Evolutionary conservation across 2,797 vertebrate species (phyloP).

Genomic region (Silurus aristotelis): DNA sequence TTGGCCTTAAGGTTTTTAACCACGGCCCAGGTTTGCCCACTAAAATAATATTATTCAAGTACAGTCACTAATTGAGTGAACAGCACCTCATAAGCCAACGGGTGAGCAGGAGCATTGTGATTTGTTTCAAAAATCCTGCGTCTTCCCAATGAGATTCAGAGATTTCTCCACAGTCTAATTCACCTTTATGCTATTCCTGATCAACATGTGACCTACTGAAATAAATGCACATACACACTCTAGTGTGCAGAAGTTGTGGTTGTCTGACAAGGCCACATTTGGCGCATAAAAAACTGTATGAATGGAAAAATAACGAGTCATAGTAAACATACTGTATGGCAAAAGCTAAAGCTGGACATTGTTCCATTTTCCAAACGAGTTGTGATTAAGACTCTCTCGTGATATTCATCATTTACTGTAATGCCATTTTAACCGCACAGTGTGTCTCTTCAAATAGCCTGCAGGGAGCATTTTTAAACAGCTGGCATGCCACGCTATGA

Average conservation of each 20-base stretch:
- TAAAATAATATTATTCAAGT: conserved; percentile 8
- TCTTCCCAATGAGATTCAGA: neutral
- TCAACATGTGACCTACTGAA: conserved; percentile 39
- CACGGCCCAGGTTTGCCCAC: neutral
- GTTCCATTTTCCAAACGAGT: conserved; percentile 38
- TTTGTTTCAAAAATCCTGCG: neutral
- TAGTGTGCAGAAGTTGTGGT: conserved; percentile 35
- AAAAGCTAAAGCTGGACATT: conserved; percentile 27
- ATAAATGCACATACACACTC: conserved; percentile 46
- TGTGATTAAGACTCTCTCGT: conserved; percentile 43
- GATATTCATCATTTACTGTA: conserved; percentile 43
- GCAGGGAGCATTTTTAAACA: conserved; percentile 37
- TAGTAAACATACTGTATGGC: conserved; percentile 37
- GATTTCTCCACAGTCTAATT: conserved; percentile 30
- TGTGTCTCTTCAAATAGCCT: conserved; percentile 38
- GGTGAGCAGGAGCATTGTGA: neutral
- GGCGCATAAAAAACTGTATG: conserved; percentile 40
- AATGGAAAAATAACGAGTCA: conserved; percentile 34
- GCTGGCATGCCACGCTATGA: conserved; percentile 18
- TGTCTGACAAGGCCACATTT: conserved; percentile 53
- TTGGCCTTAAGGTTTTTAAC: conserved; percentile 34
- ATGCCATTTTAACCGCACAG: conserved; percentile 36
- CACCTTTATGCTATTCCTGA: conserved; percentile 33
- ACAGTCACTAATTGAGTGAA: neutral
- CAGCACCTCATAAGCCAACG: neutral